These are phyloP conservation scores for Mirza zaza DNA, from an alignment of 2,113 vertebrate genomes.

Conservation along the genomic window DNA sequence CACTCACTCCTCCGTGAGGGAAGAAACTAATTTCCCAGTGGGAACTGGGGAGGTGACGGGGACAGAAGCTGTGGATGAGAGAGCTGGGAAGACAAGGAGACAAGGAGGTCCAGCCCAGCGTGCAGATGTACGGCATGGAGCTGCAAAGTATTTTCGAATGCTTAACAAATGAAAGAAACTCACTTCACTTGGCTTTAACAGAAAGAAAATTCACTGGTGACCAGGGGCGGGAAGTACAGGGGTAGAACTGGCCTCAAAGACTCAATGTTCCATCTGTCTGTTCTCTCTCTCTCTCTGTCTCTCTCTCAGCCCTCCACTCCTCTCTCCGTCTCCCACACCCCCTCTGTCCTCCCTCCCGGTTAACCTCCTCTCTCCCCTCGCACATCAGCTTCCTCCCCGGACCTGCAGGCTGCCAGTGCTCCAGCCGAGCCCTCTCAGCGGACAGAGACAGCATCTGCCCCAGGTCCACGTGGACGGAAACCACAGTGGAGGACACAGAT, in stretches of 20 bases:
- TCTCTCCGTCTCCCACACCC: background rate
- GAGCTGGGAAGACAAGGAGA: background rate
- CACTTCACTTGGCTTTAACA: background rate
- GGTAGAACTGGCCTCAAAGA: background rate
- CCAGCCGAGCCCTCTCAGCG: accelerated
- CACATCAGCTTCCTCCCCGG: accelerated
- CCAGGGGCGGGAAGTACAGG: too few species aligned
- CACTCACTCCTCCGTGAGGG: too few species aligned
- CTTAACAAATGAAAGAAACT: background rate
- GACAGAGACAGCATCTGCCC: background rate
- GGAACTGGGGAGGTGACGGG: accelerated
- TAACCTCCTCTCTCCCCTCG: background rate
- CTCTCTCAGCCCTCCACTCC: background rate
- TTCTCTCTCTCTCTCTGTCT: background rate
- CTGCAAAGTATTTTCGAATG: background rate
- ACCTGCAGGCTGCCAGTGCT: accelerated
- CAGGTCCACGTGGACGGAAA: background rate
- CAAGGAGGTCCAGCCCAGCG: too few species aligned
- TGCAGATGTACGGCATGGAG: background rate
- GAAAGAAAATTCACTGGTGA: background rate
- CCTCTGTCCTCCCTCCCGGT: background rate
- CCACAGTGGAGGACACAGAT: background rate
- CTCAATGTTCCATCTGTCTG: too few species aligned
- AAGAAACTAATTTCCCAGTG: background rate
- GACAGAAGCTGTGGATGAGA: background rate